Percentiles rank a stretch among this genome's conserved stretches.
phyloP scores from a whole-genome alignment of 2,797 vertebrate species.

The Delichon dasypus region DNA sequence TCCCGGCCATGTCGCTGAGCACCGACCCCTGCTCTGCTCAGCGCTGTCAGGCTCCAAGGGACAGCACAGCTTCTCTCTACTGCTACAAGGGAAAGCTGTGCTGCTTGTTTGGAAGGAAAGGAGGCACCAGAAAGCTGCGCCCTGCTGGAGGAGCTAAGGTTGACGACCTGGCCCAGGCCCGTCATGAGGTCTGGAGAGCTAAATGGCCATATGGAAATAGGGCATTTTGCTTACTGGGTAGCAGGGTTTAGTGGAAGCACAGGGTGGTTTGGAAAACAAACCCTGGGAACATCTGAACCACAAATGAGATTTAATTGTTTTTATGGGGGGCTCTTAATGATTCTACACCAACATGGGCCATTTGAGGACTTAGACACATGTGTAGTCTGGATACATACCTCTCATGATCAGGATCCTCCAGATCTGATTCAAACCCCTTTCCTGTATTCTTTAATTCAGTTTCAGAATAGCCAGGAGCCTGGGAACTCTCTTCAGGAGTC shows the following conservation, averaged over 20 bases:
- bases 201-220: neutral
- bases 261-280: neutral
- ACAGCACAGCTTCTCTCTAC: neutral
- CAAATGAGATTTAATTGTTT: neutral
- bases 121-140: neutral
- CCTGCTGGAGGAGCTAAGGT: neutral
- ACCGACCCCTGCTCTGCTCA: neutral
- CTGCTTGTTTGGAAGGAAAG: neutral
- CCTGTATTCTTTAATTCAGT: neutral
- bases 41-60: neutral
- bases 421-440: conserved; percentile 19
- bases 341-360: neutral
- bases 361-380: neutral
- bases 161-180: neutral
- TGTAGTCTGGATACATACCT: conserved; percentile 36
- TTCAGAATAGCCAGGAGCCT: neutral
- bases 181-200: neutral
- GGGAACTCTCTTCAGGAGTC: conserved; percentile 7
- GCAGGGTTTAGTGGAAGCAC: neutral
- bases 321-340: neutral
- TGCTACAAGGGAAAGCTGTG: neutral
- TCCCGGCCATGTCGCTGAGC: rapidly evolving
- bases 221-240: neutral
- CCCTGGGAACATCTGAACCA: neutral
- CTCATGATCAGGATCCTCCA: conserved; percentile 18